Percentiles rank a stretch among this genome's conserved stretches.
Evolutionary conservation across 2,113 vertebrate species (phyloP).

Genomic region (Marmota flaviventris): DNA sequence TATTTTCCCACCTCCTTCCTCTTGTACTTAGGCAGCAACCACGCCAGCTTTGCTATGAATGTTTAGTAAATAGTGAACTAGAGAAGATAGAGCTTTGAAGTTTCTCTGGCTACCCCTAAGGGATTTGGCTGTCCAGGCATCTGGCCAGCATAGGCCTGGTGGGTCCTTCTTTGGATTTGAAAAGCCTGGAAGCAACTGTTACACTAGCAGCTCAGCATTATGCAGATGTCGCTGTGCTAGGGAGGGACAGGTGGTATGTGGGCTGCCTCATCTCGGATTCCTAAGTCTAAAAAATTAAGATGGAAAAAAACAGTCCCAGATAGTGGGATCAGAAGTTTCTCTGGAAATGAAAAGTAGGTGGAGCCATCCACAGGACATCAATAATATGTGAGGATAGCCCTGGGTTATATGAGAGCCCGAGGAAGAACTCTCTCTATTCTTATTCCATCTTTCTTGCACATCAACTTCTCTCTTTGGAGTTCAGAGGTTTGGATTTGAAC

Average conservation of each 20-base stretch:
- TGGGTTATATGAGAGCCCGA: not conserved
- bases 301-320: too few relatives aligned
- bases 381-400: not conserved
- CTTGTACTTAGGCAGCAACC: not conserved
- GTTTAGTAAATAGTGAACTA: slow-evolving; percentile 63
- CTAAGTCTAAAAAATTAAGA: not conserved
- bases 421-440: not conserved
- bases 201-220: not conserved
- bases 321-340: slow-evolving; percentile 18
- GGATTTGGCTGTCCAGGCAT: not conserved
- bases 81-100: not conserved
- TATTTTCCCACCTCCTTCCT: not conserved
- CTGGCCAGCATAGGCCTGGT: not conserved
- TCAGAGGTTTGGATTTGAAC: slow-evolving; percentile 36
- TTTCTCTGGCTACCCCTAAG: not conserved
- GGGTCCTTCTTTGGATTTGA: not conserved
- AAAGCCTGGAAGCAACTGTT: not conserved
- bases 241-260: slow-evolving; percentile 52
- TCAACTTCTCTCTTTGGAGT: not conserved
- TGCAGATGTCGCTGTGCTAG: slow-evolving; percentile 31
- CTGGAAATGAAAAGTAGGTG: not conserved
- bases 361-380: not conserved
- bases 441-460: not conserved
- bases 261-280: slow-evolving; percentile 3
- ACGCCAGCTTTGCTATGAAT: not conserved